A percentile compares a stretch with the other conserved stretches of the same genome.
These are phyloP conservation scores for Amphilophus citrinellus DNA, from an alignment of 2,113 vertebrate species.

Conservation along the genomic window DNA sequence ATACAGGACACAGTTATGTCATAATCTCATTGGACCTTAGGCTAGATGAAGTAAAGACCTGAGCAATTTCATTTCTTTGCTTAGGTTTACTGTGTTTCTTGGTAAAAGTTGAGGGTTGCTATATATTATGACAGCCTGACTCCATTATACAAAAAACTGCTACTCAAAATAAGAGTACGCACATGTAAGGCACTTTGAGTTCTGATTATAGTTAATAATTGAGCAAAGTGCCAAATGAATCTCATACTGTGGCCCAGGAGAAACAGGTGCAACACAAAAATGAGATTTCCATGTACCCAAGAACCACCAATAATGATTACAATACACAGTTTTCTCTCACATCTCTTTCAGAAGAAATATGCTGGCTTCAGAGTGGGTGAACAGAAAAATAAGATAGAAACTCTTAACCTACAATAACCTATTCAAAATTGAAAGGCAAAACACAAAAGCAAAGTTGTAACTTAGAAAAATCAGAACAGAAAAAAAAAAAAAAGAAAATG, in stretches of 20 bases:
- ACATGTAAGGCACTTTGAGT: too few relatives aligned
- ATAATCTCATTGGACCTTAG: not conserved
- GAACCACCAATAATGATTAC: not conserved
- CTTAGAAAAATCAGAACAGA: too few relatives aligned
- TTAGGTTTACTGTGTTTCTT: not conserved
- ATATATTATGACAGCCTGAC: not conserved
- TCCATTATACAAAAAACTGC: not conserved
- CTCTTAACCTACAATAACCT: not conserved
- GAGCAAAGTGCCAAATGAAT: too few relatives aligned
- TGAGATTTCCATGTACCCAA: not conserved
- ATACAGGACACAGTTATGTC: not conserved
- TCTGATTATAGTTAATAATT: too few relatives aligned
- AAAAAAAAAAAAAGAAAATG: too few relatives aligned
- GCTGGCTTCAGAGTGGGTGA: not conserved
- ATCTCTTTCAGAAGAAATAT: not conserved
- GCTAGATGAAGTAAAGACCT: not conserved
- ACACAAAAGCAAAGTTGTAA: not conserved
- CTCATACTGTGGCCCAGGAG: not conserved
- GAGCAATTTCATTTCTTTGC: not conserved
- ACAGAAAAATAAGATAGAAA: not conserved
- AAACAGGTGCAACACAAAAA: not conserved
- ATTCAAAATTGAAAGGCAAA: too few relatives aligned
- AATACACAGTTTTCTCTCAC: not conserved
- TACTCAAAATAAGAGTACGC: not conserved
- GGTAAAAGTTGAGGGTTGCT: not conserved